phyloP scores from a whole-genome alignment of 2,797 vertebrate species.

The Trachops cirrhosus region DNA sequence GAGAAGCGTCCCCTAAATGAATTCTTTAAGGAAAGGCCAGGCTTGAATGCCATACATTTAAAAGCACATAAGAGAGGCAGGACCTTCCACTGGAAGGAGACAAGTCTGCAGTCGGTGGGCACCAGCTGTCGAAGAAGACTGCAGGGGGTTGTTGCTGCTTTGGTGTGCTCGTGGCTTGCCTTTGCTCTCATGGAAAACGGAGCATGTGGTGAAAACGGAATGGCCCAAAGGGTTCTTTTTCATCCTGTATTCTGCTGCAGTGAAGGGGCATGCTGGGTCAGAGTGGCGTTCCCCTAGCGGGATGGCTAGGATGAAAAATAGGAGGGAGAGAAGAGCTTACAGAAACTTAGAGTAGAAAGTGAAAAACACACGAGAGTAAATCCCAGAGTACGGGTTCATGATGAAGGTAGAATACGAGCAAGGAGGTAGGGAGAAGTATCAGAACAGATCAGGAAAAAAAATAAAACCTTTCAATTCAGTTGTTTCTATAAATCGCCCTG shows the following conservation, averaged over 20 bases:
- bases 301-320: neutral
- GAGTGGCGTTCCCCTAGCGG: neutral
- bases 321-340: neutral
- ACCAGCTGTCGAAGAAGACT: neutral
- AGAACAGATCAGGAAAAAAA: neutral
- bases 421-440: neutral
- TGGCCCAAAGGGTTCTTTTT: neutral
- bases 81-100: neutral
- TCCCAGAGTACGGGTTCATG: neutral
- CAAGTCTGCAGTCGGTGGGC: neutral
- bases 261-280: neutral
- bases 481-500: neutral
- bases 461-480: neutral
- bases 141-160: neutral
- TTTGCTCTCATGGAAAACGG: neutral
- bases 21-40: neutral
- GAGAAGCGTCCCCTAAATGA: neutral
- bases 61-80: neutral
- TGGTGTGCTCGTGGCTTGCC: neutral
- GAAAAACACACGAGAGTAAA: neutral
- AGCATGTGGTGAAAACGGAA: neutral
- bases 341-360: neutral
- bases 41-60: neutral
- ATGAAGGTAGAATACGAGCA: neutral
- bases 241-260: neutral